Base-by-base conservation (phyloP, 2,888 invertebrate species). In the Cecidostiba fungosa region DNA sequence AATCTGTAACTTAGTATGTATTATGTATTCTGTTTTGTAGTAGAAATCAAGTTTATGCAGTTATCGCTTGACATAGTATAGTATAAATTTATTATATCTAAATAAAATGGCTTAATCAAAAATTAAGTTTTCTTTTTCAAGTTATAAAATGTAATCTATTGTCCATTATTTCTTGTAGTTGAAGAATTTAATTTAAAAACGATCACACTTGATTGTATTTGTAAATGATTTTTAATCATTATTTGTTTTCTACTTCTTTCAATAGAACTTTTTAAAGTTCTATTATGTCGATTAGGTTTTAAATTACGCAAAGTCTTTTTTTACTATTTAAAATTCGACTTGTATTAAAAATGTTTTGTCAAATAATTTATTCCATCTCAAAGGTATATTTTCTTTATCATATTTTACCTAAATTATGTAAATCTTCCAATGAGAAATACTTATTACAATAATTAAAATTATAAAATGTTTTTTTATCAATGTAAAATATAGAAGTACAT, bases 201-300 rank as follows among this genome's bases (percentile, higher is more conserved):
- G 29, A 66, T 26, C 66, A 66, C 23, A 66, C 66, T 12, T 50
- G 69, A 47, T 78, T 78, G 12, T 47, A 32, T 39, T 23, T 79
- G 26, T 70, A 12, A 47, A 69, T 79, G 50, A 79, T 79, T 79
- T 79, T 69, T 6, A 79, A 79, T 19, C 23, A 70, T 50, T 70
- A 16, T n/a, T 54, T 69, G 19, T n/a, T 39, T 77, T 66, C 47
- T 43, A 43, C 26, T 19, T 78, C 19, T 69, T 62, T 77, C 14
- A 77, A 78, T 26, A 29, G 26, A 66, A 66, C 66, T 66, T 66
- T 66, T n/a, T 54, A 62, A 66, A 29, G 66, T 29, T 3, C 29
- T 26, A 66, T 66, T 29, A 10, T 23, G 23, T 59, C 1, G n/a
- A n/a, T 50, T 59, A 59, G 1, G 10, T 54, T 54, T 54, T 16